Evolutionary conservation across 2,888 invertebrate species (phyloP).

Genomic region (Stomorhina lunata): DNA sequence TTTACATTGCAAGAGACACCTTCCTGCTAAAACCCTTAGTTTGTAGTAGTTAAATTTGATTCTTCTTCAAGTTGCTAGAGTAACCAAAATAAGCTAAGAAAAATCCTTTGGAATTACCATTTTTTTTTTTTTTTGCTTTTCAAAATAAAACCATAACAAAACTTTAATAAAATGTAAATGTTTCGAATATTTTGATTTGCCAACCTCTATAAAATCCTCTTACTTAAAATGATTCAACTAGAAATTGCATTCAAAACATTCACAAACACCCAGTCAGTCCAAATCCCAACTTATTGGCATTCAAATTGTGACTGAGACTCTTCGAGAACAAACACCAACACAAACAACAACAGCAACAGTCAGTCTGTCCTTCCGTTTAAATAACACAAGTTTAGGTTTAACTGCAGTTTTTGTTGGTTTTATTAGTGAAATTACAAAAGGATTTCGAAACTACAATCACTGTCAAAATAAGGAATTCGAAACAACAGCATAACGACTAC

Average conservation of each 20-base stretch:
- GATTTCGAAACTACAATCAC: conserved; percentile 31
- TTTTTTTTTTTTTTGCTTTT: neutral
- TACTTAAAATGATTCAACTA: conserved; percentile 53
- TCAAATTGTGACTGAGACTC: conserved; percentile 48
- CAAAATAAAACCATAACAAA: conserved; percentile 26
- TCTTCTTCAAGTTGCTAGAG: neutral
- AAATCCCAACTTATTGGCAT: conserved; percentile 64
- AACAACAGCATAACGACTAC: conserved; percentile 4
- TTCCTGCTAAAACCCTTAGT: too few relatives aligned
- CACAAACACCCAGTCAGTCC: conserved; percentile 19
- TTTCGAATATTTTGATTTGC: conserved; percentile 54
- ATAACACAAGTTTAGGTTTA: conserved; percentile 52
- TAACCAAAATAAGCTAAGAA: neutral
- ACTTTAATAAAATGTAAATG: conserved; percentile 52
- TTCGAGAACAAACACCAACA: conserved; percentile 24
- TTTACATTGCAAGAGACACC: conserved; percentile 4
- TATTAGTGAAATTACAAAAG: conserved; percentile 54
- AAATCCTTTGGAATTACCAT: neutral
- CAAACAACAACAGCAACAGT: neutral
- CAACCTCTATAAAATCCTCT: conserved; percentile 60
- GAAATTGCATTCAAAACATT: conserved; percentile 18
- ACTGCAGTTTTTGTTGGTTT: conserved; percentile 38
- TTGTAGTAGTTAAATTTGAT: too few relatives aligned
- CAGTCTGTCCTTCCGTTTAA: conserved; percentile 11
- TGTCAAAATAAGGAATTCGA: conserved; percentile 36